Evolutionary conservation across 2,888 invertebrate species (phyloP).

Genomic region (Emmelina monodactyla): DNA sequence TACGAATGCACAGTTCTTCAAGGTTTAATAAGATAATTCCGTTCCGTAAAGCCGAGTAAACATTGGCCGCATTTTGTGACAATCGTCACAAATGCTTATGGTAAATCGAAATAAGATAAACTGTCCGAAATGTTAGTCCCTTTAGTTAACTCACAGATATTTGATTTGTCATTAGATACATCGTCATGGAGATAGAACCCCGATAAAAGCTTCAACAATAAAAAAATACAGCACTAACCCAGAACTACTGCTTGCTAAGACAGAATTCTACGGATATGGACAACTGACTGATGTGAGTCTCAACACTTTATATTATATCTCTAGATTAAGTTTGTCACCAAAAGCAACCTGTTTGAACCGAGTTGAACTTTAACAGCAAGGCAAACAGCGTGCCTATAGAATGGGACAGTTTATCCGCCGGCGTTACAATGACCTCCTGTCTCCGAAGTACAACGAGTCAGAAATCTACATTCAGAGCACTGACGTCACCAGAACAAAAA

Average conservation of each 20-base stretch:
- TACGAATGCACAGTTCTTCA: no score
- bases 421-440: constrained; percentile 25
- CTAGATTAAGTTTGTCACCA: no score
- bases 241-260: constrained; percentile 6
- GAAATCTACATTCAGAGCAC: constrained; percentile 34
- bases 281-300: constrained; percentile 14
- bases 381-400: constrained; percentile 22
- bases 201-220: constrained; percentile 1
- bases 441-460: constrained; percentile 25
- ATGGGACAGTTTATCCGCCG: constrained; percentile 22
- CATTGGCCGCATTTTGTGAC: no score
- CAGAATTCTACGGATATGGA: constrained; percentile 12
- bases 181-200: constrained; percentile 16
- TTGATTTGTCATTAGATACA: constrained; percentile 13
- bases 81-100: no score
- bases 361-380: no score
- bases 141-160: no score
- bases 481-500: constrained; percentile 31
- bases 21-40: no score
- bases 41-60: no score
- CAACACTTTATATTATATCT: no score
- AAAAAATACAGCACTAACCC: constrained; percentile 8
- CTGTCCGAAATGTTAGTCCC: no score
- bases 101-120: no score
- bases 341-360: no score